These are phyloP conservation scores for Euthynnus affinis DNA, from an alignment of 2,797 vertebrate species.

Conservation along the genomic window DNA sequence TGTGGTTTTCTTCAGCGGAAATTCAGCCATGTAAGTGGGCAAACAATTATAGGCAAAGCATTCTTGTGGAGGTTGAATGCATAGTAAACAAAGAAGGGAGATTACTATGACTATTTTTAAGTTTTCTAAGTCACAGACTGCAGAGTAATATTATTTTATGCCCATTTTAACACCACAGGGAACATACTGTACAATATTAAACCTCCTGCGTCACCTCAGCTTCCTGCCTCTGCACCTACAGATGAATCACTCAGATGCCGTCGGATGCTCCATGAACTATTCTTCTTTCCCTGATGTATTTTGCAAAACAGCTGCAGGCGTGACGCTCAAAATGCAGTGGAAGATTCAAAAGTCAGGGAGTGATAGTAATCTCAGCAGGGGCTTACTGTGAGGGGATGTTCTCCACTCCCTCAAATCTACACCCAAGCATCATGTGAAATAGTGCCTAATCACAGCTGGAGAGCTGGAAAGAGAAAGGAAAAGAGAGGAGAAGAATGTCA, in stretches of 20 bases:
- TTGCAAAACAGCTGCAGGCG: constrained; percentile 57
- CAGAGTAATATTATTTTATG: constrained; percentile 45
- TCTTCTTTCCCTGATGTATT: constrained; percentile 47
- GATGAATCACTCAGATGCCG: constrained; percentile 64
- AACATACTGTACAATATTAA: constrained; percentile 53
- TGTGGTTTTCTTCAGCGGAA: constrained; percentile 28
- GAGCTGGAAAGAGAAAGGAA: constrained; percentile 37
- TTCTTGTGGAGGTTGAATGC: constrained; percentile 24
- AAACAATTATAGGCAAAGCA: constrained; percentile 18
- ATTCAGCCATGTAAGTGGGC: constrained; percentile 17
- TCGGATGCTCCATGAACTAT: constrained; percentile 34
- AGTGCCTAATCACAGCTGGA: constrained; percentile 67
- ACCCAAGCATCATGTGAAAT: constrained; percentile 39
- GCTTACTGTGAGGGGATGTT: constrained; percentile 43
- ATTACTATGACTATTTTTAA: constrained; percentile 21
- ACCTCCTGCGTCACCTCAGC: constrained; percentile 62
- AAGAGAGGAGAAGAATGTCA: constrained; percentile 35
- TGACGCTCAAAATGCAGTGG: constrained; percentile 11
- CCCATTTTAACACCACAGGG: constrained; percentile 53
- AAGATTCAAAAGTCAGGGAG: constrained; percentile 31
- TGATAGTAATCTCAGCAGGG: constrained; percentile 49
- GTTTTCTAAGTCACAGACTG: constrained; percentile 34
- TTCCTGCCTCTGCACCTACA: constrained; percentile 66
- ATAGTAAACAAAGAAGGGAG: constrained; percentile 51
- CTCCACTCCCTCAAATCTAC: constrained; percentile 44